A percentile compares a stretch with the other conserved stretches of the same genome.
Conservation (phyloP, 2,888 invertebrate species). For the Drosophila atripex region DNA sequence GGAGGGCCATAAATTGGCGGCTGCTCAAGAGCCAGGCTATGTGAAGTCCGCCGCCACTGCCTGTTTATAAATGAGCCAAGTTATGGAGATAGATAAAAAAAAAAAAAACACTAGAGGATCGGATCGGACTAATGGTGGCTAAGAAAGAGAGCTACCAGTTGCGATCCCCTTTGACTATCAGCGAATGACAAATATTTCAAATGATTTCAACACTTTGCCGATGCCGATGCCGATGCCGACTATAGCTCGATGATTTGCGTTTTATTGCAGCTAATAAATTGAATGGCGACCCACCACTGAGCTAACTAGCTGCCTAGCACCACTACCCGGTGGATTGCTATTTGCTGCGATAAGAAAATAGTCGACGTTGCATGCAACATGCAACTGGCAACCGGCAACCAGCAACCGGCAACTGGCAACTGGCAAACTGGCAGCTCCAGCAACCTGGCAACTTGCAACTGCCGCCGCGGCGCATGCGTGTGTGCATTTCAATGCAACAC, state of each 20-base stretch:
- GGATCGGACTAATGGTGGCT: conserved; percentile 46
- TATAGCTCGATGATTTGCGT: conserved; percentile 67
- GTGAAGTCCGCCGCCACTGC: conserved; percentile 45
- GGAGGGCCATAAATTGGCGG: conserved; percentile 37
- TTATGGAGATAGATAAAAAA: conserved; percentile 69
- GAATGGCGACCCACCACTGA: conserved; percentile 73
- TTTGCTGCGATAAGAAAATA: conserved; percentile 66
- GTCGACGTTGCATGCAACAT: conserved; percentile 45
- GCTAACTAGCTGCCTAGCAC: conserved; percentile 13
- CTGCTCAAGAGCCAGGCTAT: conserved; percentile 33
- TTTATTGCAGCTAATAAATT: conserved; percentile 80
- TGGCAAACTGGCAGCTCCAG: conserved; percentile 43
- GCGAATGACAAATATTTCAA: conserved; percentile 80
- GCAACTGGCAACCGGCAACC: conserved; percentile 62
- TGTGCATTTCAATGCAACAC: conserved; percentile 79
- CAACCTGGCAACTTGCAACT: conserved; percentile 62
- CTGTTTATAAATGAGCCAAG: conserved; percentile 67
- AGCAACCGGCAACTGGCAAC: conserved; percentile 56
- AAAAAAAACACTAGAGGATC: conserved; percentile 5
- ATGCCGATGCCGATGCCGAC: conserved; percentile 46
- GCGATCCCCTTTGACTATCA: conserved; percentile 54
- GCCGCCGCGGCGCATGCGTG: conserved; percentile 66
- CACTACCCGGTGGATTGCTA: not conserved
- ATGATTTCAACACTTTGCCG: conserved; percentile 80
- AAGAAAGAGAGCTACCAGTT: conserved; percentile 23